phyloP scores from a whole-genome alignment of 2,888 invertebrate species.

The Nowickia ferox region DNA sequence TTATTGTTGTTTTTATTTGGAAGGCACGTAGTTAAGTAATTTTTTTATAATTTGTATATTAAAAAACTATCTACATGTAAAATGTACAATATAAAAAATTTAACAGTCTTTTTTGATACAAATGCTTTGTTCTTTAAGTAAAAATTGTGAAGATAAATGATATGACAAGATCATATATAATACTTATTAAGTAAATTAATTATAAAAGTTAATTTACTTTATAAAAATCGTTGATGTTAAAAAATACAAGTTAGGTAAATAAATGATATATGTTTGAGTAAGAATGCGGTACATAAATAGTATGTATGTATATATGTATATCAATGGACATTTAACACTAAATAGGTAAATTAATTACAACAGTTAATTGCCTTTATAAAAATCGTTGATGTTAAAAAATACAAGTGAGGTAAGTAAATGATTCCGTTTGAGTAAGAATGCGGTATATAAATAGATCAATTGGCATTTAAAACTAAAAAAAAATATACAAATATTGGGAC shows the following conservation, averaged over 20 bases:
- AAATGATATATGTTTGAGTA: not conserved
- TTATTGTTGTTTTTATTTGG: conserved; percentile 6
- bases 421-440: not conserved
- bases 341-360: not conserved
- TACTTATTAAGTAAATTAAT: conserved; percentile 2
- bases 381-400: not conserved
- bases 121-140: conserved; percentile 18
- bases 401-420: conserved; percentile 16
- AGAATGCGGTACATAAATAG: conserved; percentile 14
- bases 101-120: conserved; percentile 52
- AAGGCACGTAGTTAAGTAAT: conserved; percentile 42
- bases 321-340: not conserved
- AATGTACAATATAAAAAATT: conserved; percentile 17
- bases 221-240: not conserved
- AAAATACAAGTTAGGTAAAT: conserved; percentile 10
- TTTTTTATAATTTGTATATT: conserved; percentile 14
- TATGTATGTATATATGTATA: not conserved
- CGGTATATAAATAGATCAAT: conserved; percentile 12
- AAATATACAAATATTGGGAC: too few species aligned
- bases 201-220: too few species aligned
- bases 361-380: not conserved
- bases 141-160: conserved; percentile 5
- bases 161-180: not conserved
- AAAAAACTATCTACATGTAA: not conserved
- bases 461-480: not conserved